phyloP scores from a whole-genome alignment of 2,113 vertebrate genomes.

The Hiodon tergisus region DNA sequence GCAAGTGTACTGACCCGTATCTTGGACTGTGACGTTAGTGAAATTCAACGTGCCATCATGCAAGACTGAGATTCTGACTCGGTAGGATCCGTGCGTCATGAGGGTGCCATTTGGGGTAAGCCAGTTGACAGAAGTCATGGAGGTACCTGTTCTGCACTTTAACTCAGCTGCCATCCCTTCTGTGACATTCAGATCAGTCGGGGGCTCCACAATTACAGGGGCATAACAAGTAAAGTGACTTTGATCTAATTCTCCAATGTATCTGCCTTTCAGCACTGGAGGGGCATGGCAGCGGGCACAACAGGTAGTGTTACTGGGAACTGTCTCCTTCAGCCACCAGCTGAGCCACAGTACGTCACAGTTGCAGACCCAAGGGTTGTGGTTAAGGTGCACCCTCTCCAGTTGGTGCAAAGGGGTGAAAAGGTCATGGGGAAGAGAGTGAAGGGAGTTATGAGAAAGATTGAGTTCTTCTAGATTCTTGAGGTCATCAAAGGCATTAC shows the following conservation, averaged over 20 bases:
- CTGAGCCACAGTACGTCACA: conserved; percentile 95
- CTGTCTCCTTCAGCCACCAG: conserved; percentile 96
- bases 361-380: conserved; percentile 96
- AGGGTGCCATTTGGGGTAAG: conserved; percentile 91
- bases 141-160: conserved; percentile 89
- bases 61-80: conserved; percentile 88
- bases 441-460: conserved; percentile 88
- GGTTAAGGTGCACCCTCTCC: conserved; percentile 91
- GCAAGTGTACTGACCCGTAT: conserved; percentile 94
- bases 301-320: conserved; percentile 93
- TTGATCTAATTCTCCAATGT: conserved; percentile 89
- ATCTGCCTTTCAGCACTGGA: conserved; percentile 78
- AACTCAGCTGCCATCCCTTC: conserved; percentile 95
- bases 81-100: conserved; percentile 95
- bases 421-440: conserved; percentile 91
- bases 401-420: conserved; percentile 89
- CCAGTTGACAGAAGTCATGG: conserved; percentile 97
- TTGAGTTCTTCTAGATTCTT: conserved; percentile 93
- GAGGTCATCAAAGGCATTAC: conserved; percentile 95
- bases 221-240: conserved; percentile 94
- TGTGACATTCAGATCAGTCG: conserved; percentile 92
- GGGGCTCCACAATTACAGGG: conserved; percentile 92
- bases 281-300: conserved; percentile 93
- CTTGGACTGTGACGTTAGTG: conserved; percentile 95
- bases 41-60: conserved; percentile 95